phyloP scores from a whole-genome alignment of 2,888 invertebrate species.

The Asteroscopus sphinx region DNA sequence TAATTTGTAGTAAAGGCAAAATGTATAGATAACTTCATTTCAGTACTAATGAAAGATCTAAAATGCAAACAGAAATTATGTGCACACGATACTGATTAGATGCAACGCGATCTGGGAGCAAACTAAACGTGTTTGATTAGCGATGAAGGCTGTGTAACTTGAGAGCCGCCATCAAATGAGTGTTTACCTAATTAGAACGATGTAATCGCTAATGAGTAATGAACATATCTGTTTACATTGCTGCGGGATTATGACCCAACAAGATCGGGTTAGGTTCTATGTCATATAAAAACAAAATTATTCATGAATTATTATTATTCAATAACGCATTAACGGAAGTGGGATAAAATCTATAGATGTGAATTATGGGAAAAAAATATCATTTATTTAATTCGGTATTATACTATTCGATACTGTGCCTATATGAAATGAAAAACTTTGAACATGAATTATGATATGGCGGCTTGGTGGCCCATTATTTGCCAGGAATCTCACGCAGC shows the following conservation, averaged over 20 bases:
- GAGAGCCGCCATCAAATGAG: slow-evolving; percentile 29
- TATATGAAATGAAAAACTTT: no score
- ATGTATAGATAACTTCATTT: slow-evolving; percentile 3
- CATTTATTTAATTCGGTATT: no score
- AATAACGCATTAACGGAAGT: no score
- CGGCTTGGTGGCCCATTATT: no score
- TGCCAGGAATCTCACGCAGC: no score
- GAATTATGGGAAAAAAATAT: no score
- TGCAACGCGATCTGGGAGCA: slow-evolving; percentile 41
- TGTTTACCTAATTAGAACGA: slow-evolving; percentile 43
- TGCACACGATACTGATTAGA: slow-evolving; percentile 51
- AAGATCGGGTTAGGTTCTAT: background rate
- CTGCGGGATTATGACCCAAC: background rate
- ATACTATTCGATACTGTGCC: no score
- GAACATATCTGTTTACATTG: slow-evolving; percentile 29
- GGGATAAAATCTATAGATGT: no score
- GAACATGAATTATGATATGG: no score
- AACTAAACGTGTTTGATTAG: slow-evolving; percentile 39
- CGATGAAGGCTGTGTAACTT: slow-evolving; percentile 34
- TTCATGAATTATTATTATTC: no score
- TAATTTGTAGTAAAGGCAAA: background rate
- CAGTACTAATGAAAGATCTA: slow-evolving; percentile 33
- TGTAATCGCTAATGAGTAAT: slow-evolving; percentile 39
- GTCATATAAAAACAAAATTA: background rate
- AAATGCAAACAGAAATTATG: slow-evolving; percentile 22